These are phyloP conservation scores for Semnornis frantzii DNA, from an alignment of 2,113 vertebrate species.

Conservation along the genomic window DNA sequence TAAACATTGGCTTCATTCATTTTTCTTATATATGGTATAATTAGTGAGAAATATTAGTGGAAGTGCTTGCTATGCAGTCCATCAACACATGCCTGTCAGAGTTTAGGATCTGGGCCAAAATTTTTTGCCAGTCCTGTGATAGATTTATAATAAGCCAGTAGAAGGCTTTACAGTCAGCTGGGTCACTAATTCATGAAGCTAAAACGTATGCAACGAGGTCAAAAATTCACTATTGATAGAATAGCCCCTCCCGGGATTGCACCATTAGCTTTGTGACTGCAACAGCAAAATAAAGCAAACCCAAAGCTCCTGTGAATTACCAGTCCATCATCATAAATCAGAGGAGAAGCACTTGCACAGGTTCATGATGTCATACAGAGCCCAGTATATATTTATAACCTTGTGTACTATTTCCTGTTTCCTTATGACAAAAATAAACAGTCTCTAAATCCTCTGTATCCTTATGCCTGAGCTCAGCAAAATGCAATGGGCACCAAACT, in stretches of 20 bases:
- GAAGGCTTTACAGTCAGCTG: constrained; percentile 48
- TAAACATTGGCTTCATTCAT: constrained; percentile 67
- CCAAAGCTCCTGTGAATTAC: constrained; percentile 37
- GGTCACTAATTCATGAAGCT: constrained; percentile 55
- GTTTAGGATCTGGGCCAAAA: constrained; percentile 67
- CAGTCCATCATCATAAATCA: constrained; percentile 54
- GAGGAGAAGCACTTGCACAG: background rate
- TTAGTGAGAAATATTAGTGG: constrained; percentile 64
- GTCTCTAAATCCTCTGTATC: constrained; percentile 27
- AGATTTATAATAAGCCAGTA: constrained; percentile 64
- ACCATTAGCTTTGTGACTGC: constrained; percentile 43
- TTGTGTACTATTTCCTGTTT: constrained; percentile 54
- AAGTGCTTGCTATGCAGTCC: constrained; percentile 60
- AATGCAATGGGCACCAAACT: background rate
- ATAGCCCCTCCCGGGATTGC: background rate
- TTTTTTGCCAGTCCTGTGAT: constrained; percentile 61
- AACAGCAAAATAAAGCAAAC: constrained; percentile 17
- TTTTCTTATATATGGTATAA: constrained; percentile 65
- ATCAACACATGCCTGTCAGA: constrained; percentile 67
- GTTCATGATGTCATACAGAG: constrained; percentile 40
- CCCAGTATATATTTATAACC: constrained; percentile 30
- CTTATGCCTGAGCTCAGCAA: constrained; percentile 25
- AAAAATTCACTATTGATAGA: constrained; percentile 62
- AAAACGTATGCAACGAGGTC: constrained; percentile 10
- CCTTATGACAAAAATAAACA: constrained; percentile 27